Evolutionary conservation across 2,113 vertebrate genomes (phyloP), one percentile per base, ranked within the genome.

Genomic region (Casuarius casuarius): DNA sequence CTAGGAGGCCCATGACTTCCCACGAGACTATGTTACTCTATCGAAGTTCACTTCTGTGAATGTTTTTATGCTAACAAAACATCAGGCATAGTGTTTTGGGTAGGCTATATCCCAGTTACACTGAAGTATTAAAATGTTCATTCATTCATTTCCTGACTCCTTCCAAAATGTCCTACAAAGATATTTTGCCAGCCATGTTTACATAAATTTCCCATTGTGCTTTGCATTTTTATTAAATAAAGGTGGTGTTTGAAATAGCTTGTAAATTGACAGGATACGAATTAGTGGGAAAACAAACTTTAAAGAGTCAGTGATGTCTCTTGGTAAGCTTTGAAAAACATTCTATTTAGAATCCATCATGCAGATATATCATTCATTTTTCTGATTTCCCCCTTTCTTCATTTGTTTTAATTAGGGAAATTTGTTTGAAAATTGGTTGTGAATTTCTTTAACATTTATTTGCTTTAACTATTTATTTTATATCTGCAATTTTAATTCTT

Each of bases 221-320:
- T 97, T 93, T 84, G 78, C 94, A 94, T 95, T 97, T 96, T 97
- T 95, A 94, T 95, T 96, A 84, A 93, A 95, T 90, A 95, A 93
- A 83, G 74, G 63, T 94, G 89, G 82, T 94, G 65, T 95, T 95
- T 84, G 87, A 92, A 96, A 95, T 91, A 96, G 78, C 84, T 91
- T 90, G 84, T 90, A 94, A 97, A 97, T 91, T 95, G 94, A 81
- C 91, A 95, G 78, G 91, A 78, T 95, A 95, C 87, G 93, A 96
- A 95, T 97, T 94, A 95, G 91, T 52, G n/a, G 75, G 78, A 92
- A 95, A 91, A 71, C 51, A 92, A 90, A 87, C 5, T 58, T 88
- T 95, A 59, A 92, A 65, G 84, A 96, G 67, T 80, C 33, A 5
- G 65, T 90, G 89, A 84, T 96, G 84, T 86, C 67, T 95, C 59